These are phyloP conservation scores for Apteryx owenii DNA, from an alignment of 2,113 vertebrate species.

Conservation along the genomic window DNA sequence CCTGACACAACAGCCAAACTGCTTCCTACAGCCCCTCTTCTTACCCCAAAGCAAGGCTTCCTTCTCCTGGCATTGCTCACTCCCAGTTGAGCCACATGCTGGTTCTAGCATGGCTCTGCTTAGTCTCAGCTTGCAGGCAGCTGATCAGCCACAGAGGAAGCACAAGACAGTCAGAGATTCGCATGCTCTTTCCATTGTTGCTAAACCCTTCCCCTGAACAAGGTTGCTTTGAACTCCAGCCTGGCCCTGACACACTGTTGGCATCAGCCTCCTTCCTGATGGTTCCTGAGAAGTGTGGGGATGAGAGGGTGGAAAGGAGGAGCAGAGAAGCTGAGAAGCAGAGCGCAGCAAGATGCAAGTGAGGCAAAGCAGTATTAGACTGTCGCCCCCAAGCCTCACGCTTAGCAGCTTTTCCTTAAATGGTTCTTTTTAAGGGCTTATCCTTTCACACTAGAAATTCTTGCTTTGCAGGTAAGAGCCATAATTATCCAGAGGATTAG, in stretches of 20 bases:
- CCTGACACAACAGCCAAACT: not conserved
- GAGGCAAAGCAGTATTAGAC: not conserved
- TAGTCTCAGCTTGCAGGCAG: not conserved
- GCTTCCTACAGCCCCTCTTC: not conserved
- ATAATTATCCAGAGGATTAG: not conserved
- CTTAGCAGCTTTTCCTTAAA: not conserved
- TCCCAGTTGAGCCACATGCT: not conserved
- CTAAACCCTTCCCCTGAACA: not conserved
- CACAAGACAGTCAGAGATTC: not conserved
- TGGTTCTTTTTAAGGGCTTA: not conserved
- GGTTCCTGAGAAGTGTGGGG: not conserved
- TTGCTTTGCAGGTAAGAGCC: not conserved
- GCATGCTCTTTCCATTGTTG: rapidly evolving
- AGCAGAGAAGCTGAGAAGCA: not conserved
- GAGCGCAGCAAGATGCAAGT: not conserved
- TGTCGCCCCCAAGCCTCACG: not conserved
- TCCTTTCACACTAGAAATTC: not conserved
- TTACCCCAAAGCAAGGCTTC: not conserved
- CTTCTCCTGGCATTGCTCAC: not conserved
- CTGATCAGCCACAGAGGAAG: not conserved
- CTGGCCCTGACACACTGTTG: not conserved
- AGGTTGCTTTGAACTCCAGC: not conserved
- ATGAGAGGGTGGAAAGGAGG: too few species aligned
- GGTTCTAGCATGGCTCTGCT: not conserved
- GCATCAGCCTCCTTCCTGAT: too few species aligned